Percentiles rank a stretch among this genome's conserved stretches.
Conservation (phyloP, 2,888 invertebrate genomes). For the Saturnia pavonia region DNA sequence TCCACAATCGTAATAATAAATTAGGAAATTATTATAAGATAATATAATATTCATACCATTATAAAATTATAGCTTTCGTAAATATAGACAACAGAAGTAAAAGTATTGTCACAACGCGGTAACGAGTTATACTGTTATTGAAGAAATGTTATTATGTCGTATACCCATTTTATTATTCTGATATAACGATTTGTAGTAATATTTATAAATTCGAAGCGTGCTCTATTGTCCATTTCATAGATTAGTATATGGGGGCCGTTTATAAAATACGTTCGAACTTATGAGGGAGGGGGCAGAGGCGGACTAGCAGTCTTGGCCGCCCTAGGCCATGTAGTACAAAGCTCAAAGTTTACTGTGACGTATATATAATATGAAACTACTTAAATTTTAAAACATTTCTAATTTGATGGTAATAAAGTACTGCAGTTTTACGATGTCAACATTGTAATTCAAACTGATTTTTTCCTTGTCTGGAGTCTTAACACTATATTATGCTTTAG, state of each 20-base stretch:
- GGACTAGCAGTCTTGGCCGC: too few relatives aligned
- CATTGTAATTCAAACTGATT: too few relatives aligned
- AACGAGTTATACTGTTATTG: conserved; percentile 57
- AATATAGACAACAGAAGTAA: conserved; percentile 47
- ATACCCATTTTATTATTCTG: not conserved
- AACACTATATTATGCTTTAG: too few relatives aligned
- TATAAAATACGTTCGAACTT: too few relatives aligned
- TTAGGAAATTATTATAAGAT: conserved; percentile 18
- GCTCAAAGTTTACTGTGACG: too few relatives aligned
- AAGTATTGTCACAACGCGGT: conserved; percentile 38
- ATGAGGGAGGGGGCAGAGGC: too few relatives aligned
- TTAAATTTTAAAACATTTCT: too few relatives aligned
- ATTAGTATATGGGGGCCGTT: not conserved
- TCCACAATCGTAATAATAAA: conserved; percentile 13
- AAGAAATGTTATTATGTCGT: conserved; percentile 36
- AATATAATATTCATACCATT: conserved; percentile 10
- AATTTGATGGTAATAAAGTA: too few relatives aligned
- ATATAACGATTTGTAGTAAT: not conserved
- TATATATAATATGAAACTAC: too few relatives aligned
- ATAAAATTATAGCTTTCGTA: conserved; percentile 32
- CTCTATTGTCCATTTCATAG: not conserved
- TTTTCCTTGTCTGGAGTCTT: too few relatives aligned
- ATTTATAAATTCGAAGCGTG: not conserved
- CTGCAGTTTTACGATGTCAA: too few relatives aligned
- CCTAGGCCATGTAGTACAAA: too few relatives aligned